phyloP scores from a whole-genome alignment of 30 jellyfish, hydroid and myxozoan species.

The Cassiopea andromeda region DNA sequence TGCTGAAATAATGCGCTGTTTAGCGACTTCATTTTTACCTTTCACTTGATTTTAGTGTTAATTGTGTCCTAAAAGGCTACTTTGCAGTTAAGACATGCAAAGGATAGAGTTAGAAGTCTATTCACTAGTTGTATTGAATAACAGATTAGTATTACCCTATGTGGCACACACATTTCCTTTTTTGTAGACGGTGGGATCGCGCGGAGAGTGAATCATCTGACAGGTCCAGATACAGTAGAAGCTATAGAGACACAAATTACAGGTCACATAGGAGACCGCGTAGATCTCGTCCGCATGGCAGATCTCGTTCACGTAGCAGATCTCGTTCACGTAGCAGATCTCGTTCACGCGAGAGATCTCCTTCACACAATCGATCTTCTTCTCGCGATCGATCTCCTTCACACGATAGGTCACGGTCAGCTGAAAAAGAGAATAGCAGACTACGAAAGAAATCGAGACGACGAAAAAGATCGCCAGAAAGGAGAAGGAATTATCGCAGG shows the following conservation, averaged over 20 bases:
- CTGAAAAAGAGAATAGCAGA: not conserved
- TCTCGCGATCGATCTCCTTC: slow-evolving; percentile 47
- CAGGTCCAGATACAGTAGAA: slow-evolving; percentile 24
- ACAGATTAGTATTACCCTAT: no score
- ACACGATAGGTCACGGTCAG: slow-evolving; percentile 10
- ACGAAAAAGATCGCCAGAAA: slow-evolving; percentile 21
- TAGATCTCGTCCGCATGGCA: slow-evolving; percentile 38
- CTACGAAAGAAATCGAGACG: not conserved
- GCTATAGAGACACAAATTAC: not conserved
- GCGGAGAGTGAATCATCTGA: slow-evolving; percentile 63
- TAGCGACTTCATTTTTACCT: no score
- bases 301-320: slow-evolving; percentile 46
- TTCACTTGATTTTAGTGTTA: no score
- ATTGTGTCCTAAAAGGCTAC: no score
- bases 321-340: slow-evolving; percentile 67
- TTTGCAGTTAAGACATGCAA: no score
- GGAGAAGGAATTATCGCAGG: slow-evolving; percentile 1
- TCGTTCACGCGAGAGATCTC: slow-evolving; percentile 20
- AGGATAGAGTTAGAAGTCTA: no score
- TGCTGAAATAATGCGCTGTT: no score
- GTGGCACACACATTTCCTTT: not conserved
- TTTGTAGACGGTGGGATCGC: slow-evolving; percentile 65
- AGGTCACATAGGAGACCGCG: slow-evolving; percentile 21
- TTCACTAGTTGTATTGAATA: no score
- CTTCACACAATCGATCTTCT: slow-evolving; percentile 3